phyloP scores from a whole-genome alignment of 2,888 invertebrate species.

The Phanerotoma sp. region DNA sequence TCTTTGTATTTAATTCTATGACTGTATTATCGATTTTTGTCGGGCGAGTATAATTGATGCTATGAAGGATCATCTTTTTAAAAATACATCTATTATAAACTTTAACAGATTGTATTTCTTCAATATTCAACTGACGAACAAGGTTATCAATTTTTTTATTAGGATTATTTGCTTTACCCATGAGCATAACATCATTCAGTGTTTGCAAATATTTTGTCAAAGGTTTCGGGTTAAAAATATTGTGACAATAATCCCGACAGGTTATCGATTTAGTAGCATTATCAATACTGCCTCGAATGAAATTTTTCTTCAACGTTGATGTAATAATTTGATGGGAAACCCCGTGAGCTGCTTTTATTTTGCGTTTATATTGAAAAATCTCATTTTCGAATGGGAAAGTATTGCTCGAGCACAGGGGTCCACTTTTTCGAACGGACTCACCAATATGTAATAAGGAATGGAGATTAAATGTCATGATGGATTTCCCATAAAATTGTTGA shows the following conservation, averaged over 20 bases:
- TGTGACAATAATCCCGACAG: neutral
- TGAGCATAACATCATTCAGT: neutral
- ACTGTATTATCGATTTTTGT: conserved; percentile 11
- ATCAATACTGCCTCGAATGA: neutral
- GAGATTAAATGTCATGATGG: conserved; percentile 32
- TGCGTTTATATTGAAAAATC: conserved; percentile 13
- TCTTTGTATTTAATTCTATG: neutral
- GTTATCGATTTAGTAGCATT: neutral
- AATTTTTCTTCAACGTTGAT: neutral
- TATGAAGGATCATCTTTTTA: conserved; percentile 1
- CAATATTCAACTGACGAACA: neutral
- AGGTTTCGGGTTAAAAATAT: neutral
- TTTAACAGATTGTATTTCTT: neutral
- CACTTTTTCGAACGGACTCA: conserved; percentile 26
- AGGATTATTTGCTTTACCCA: neutral
- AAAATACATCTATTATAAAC: conserved; percentile 2
- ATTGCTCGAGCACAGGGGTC: conserved; percentile 27
- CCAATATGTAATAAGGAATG: conserved; percentile 27
- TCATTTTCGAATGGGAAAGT: conserved; percentile 23
- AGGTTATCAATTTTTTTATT: neutral
- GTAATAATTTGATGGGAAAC: conserved; percentile 18
- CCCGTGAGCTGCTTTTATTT: conserved; percentile 13
- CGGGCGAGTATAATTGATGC: neutral
- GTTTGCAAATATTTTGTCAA: neutral
- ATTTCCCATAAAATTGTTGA: conserved; percentile 26